These are phyloP conservation scores for Pterocles gutturalis DNA, from an alignment of 2,113 vertebrate genomes.

Conservation along the genomic window DNA sequence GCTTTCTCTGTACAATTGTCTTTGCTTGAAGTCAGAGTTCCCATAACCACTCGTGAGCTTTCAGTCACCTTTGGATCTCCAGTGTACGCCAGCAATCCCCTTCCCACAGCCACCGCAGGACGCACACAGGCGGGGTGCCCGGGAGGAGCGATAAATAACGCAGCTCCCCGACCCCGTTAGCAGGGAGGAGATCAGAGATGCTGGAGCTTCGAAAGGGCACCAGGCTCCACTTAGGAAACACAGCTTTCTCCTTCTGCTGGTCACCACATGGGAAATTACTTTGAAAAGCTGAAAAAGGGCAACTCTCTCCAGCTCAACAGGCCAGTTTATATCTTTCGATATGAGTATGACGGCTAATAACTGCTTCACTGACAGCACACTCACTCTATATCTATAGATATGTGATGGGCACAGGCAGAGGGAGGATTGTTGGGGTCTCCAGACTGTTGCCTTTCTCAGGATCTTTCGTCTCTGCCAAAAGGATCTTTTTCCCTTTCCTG, in stretches of 20 bases:
- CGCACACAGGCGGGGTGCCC: neutral
- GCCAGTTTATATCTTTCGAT: neutral
- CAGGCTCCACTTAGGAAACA: neutral
- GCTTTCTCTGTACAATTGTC: neutral
- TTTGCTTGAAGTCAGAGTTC: neutral
- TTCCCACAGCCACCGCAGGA: neutral
- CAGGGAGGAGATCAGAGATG: neutral
- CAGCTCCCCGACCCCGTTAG: neutral
- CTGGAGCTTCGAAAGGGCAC: neutral
- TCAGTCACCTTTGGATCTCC: neutral
- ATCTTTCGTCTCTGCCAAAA: neutral
- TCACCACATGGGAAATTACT: conserved; percentile 22
- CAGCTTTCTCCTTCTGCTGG: neutral
- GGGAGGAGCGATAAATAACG: neutral
- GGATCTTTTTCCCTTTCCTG: neutral
- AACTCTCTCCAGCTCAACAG: neutral
- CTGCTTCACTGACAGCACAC: neutral
- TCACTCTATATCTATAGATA: neutral
- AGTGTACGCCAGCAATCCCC: neutral
- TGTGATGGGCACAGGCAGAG: neutral
- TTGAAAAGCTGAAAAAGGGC: neutral
- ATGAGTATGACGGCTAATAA: neutral
- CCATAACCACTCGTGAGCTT: neutral
- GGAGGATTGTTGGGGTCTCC: neutral
- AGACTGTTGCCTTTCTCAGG: neutral